These are phyloP conservation scores for Pangasius djambal DNA, from an alignment of 2,797 vertebrate species.

Conservation along the genomic window DNA sequence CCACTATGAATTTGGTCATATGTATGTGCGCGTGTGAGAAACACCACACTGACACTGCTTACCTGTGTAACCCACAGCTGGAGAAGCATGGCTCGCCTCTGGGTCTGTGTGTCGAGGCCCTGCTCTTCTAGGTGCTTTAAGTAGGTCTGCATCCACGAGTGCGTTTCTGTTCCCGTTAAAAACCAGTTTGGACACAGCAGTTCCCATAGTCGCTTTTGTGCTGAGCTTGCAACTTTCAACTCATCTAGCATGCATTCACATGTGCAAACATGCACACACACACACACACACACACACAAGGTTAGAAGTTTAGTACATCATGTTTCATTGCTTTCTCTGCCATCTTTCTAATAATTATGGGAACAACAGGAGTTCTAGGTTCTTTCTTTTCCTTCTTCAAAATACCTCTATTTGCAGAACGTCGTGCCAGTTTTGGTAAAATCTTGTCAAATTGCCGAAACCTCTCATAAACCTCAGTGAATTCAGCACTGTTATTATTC, in stretches of 20 bases:
- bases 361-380: neutral
- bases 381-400: neutral
- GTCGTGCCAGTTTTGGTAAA: constrained; percentile 78
- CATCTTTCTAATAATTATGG: neutral
- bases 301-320: neutral
- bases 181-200: constrained; percentile 63
- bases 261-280: neutral
- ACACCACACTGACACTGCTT: constrained; percentile 40
- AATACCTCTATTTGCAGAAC: constrained; percentile 70
- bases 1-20: neutral
- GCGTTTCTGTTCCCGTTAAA: constrained; percentile 49
- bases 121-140: constrained; percentile 64
- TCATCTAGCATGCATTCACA: constrained; percentile 63
- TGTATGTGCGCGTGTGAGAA: neutral
- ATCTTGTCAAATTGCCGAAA: constrained; percentile 81
- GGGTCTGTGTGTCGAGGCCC: constrained; percentile 74
- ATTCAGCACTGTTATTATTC: constrained; percentile 57
- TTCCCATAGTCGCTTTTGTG: constrained; percentile 74
- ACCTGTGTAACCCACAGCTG: constrained; percentile 88
- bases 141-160: constrained; percentile 80
- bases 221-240: constrained; percentile 59
- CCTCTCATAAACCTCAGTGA: constrained; percentile 70
- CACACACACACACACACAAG: neutral
- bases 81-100: constrained; percentile 76
- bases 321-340: neutral